Conservation (phyloP, 2,888 invertebrate species). For the Argyra leucocephala region DNA sequence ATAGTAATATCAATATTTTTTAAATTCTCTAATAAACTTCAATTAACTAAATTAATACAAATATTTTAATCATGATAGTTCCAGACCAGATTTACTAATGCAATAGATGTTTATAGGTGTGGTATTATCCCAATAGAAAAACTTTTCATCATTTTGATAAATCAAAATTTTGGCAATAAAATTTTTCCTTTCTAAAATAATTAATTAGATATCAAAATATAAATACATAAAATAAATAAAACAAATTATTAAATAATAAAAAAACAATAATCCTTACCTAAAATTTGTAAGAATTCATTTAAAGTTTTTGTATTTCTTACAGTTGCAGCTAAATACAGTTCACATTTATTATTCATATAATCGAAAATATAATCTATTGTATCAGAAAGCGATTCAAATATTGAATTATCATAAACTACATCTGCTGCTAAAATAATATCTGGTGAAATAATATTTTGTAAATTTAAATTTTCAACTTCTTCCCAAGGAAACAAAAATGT, state of each 20-base stretch:
- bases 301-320: slow-evolving; percentile 58
- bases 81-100: too few species aligned
- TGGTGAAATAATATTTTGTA: slow-evolving; percentile 32
- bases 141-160: not conserved
- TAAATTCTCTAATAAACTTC: too few species aligned
- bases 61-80: too few species aligned
- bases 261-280: slow-evolving; percentile 44
- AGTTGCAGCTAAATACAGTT: slow-evolving; percentile 50
- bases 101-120: not conserved
- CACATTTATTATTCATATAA: slow-evolving; percentile 31
- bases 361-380: slow-evolving; percentile 44
- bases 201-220: slow-evolving; percentile 3
- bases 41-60: too few species aligned
- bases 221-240: slow-evolving; percentile 3
- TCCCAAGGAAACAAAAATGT: slow-evolving; percentile 45
- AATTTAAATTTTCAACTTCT: slow-evolving; percentile 35
- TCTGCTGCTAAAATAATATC: slow-evolving; percentile 52
- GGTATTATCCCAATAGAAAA: not conserved
- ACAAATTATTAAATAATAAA: slow-evolving; percentile 7
- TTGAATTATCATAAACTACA: slow-evolving; percentile 51
- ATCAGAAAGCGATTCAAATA: slow-evolving; percentile 44
- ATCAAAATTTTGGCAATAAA: not conserved
- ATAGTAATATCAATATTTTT: too few species aligned
- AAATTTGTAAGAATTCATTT: slow-evolving; percentile 46
- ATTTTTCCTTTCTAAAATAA: not conserved